A percentile compares a stretch with the other conserved stretches of the same genome.
Evolutionary conservation across 2,797 vertebrate species (phyloP).

Genomic region (Decapterus maruadsi): DNA sequence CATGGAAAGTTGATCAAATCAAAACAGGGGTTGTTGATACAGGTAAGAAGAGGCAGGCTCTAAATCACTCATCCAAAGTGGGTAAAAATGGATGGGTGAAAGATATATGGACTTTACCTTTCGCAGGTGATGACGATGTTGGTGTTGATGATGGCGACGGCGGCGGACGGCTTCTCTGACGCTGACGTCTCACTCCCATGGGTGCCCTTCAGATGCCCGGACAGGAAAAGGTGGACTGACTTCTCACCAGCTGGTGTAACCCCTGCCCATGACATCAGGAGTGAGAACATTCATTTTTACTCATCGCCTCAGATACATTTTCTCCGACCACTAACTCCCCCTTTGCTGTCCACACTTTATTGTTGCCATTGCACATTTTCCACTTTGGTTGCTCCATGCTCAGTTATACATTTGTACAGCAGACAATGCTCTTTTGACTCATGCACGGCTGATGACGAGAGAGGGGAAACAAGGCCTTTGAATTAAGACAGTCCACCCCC

Average conservation of each 20-base stretch:
- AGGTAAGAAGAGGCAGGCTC: not conserved
- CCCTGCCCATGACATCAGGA: conserved; percentile 55
- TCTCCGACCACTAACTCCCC: conserved; percentile 12
- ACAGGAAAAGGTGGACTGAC: conserved; percentile 60
- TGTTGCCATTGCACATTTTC: conserved; percentile 6
- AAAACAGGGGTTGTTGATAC: conserved; percentile 18
- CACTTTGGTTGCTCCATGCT: not conserved
- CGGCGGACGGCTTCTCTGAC: conserved; percentile 5
- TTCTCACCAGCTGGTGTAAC: conserved; percentile 26
- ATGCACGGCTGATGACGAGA: not conserved
- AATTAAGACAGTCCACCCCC: not conserved
- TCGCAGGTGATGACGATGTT: conserved; percentile 24
- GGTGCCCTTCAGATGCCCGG: conserved; percentile 40
- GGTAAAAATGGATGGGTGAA: conserved; percentile 35
- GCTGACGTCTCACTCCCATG: conserved; percentile 53
- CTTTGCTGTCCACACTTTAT: conserved; percentile 23
- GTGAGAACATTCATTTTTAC: conserved; percentile 55
- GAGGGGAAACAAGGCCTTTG: not conserved
- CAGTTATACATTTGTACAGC: not conserved
- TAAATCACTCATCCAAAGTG: conserved; percentile 18
- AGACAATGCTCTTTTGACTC: conserved; percentile 11
- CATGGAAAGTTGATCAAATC: conserved; percentile 4
- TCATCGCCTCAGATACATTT: conserved; percentile 46
- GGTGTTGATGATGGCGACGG: conserved; percentile 29
- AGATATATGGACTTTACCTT: conserved; percentile 36